Conservation (phyloP, 2,797 vertebrate species). For the Tolypeutes matacus region DNA sequence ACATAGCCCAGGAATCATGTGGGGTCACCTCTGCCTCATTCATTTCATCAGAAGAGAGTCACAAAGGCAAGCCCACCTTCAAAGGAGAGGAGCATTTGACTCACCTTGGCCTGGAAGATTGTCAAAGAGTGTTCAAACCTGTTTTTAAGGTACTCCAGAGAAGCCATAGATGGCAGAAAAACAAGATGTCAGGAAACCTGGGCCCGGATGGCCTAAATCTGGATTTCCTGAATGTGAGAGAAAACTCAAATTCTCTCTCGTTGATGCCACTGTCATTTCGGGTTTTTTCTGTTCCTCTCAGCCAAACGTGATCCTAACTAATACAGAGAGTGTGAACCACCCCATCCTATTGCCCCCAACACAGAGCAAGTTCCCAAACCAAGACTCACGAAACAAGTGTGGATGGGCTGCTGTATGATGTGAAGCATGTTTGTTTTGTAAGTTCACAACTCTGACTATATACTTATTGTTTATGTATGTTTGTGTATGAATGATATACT, state of each 20-base stretch:
- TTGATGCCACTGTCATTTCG: not conserved
- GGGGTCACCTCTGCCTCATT: not conserved
- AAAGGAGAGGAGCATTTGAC: not conserved
- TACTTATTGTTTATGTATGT: too few relatives aligned
- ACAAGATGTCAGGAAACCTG: not conserved
- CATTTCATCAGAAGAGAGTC: too few relatives aligned
- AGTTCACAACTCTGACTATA: too few relatives aligned
- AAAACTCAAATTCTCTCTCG: not conserved
- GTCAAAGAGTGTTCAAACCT: not conserved
- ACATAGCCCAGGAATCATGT: not conserved
- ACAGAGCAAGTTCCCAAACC: not conserved
- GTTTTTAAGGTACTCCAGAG: not conserved
- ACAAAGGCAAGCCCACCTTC: not conserved
- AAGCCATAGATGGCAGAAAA: not conserved
- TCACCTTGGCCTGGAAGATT: not conserved
- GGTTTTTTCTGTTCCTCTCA: not conserved
- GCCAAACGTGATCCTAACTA: not conserved
- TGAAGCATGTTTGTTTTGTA: too few relatives aligned
- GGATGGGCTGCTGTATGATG: not conserved
- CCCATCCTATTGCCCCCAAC: not conserved
- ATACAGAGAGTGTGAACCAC: not conserved
- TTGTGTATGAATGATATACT: too few relatives aligned
- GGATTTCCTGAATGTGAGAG: not conserved
- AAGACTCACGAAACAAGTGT: not conserved
- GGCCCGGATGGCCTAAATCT: not conserved